Conservation (phyloP, 2,113 vertebrate species). For the Pyrgilauda ruficollis region DNA sequence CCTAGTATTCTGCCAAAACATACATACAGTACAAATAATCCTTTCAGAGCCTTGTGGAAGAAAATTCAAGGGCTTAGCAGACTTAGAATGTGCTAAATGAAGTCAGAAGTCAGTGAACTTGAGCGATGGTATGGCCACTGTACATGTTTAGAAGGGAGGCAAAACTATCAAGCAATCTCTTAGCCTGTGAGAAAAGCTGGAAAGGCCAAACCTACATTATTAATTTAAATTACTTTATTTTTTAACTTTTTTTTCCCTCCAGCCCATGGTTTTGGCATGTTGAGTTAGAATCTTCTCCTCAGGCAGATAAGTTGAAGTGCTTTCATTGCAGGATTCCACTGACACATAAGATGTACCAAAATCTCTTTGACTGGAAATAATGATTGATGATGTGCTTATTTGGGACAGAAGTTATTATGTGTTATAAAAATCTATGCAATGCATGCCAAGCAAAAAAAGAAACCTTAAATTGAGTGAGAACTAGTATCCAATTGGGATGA, state of each 20-base stretch:
- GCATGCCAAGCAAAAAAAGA: background rate
- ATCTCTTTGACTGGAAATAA: conserved; percentile 6
- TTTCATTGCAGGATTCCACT: background rate
- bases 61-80: background rate
- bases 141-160: background rate
- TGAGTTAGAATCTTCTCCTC: background rate
- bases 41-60: background rate
- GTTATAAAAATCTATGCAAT: background rate
- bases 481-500: background rate
- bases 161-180: background rate
- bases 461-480: background rate
- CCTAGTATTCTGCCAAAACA: background rate
- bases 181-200: background rate
- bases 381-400: background rate
- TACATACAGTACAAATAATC: background rate
- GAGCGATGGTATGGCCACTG: background rate
- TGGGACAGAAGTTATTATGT: background rate
- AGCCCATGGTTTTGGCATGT: background rate
- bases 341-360: background rate
- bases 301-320: background rate
- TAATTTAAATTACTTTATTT: background rate
- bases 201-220: background rate
- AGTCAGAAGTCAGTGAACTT: background rate
- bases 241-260: background rate
- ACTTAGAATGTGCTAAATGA: background rate